phyloP scores from a whole-genome alignment of 2,113 vertebrate genomes.

The Melanotaenia duboulayi region DNA sequence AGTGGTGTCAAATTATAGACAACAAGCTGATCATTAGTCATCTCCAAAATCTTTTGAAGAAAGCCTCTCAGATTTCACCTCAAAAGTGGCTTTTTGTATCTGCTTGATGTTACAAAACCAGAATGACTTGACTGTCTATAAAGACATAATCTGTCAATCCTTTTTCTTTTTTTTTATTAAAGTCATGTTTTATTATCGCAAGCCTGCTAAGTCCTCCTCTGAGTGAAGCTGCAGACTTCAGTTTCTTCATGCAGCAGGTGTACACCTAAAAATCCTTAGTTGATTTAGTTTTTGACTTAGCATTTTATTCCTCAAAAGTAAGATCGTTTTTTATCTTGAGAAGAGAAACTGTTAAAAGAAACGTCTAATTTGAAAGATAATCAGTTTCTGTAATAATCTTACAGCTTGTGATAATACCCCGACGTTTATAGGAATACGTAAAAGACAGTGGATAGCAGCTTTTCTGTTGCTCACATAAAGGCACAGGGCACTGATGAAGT shows the following conservation, averaged over 20 bases:
- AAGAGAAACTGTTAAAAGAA: not conserved
- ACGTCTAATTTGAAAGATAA: not conserved
- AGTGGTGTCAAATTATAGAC: constrained; percentile 37
- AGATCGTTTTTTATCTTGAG: not conserved
- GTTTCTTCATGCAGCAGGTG: constrained; percentile 18
- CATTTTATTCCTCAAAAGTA: not conserved
- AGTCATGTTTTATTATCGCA: not conserved
- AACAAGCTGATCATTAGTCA: constrained; percentile 39
- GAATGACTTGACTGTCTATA: constrained; percentile 8
- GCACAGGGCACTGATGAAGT: constrained; percentile 4
- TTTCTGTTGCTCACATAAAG: not conserved
- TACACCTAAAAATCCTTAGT: not conserved
- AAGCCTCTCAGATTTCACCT: constrained; percentile 14
- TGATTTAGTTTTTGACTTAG: too few species aligned
- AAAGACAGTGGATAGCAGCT: not conserved
- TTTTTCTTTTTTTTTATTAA: constrained; percentile 2
- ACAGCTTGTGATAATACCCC: not conserved
- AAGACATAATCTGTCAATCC: constrained; percentile 19
- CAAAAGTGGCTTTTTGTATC: constrained; percentile 13
- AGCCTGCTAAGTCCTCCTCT: constrained; percentile 6
- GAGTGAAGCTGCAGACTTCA: constrained; percentile 21
- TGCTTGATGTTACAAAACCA: not conserved
- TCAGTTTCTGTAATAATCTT: not conserved
- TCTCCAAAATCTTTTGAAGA: constrained; percentile 13
- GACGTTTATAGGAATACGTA: not conserved